Conservation (phyloP, 2,113 vertebrate genomes). For the Zapornia atra region DNA sequence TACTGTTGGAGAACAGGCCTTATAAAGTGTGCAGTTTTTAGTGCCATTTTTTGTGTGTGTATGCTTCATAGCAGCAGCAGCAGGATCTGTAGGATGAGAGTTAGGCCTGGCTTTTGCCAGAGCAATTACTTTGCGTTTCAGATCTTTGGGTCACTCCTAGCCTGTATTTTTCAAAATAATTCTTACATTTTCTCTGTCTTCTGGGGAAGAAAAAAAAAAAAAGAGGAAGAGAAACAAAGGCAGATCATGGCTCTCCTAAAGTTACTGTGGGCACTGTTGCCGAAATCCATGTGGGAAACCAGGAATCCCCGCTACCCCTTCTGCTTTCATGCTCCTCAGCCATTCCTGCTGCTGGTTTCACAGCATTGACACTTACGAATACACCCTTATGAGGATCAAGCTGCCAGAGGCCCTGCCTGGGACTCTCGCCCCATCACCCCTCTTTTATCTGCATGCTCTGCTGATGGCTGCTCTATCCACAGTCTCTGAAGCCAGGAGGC, state of each 20-base stretch:
- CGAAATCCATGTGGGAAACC: not conserved
- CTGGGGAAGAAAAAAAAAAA: not conserved
- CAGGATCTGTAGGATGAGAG: not conserved
- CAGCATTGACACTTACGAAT: fast-evolving
- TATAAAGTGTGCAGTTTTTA: not conserved
- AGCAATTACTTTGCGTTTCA: not conserved
- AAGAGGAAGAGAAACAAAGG: not conserved
- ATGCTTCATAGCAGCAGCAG: not conserved
- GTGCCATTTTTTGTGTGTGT: not conserved
- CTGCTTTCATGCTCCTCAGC: not conserved
- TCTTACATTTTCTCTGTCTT: not conserved
- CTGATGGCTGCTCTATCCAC: fast-evolving
- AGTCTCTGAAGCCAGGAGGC: not conserved
- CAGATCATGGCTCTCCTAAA: not conserved
- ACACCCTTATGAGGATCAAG: fast-evolving
- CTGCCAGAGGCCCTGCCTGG: not conserved
- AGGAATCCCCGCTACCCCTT: not conserved
- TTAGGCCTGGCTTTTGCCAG: not conserved
- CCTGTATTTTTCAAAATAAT: not conserved
- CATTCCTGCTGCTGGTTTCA: not conserved
- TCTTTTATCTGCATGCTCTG: fast-evolving
- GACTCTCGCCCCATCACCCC: not conserved
- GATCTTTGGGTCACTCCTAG: not conserved
- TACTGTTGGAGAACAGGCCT: not conserved
- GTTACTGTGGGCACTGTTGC: not conserved